These are phyloP conservation scores for Lumbricus terrestris DNA, from an alignment of 2,888 invertebrate genomes.

Conservation along the genomic window DNA sequence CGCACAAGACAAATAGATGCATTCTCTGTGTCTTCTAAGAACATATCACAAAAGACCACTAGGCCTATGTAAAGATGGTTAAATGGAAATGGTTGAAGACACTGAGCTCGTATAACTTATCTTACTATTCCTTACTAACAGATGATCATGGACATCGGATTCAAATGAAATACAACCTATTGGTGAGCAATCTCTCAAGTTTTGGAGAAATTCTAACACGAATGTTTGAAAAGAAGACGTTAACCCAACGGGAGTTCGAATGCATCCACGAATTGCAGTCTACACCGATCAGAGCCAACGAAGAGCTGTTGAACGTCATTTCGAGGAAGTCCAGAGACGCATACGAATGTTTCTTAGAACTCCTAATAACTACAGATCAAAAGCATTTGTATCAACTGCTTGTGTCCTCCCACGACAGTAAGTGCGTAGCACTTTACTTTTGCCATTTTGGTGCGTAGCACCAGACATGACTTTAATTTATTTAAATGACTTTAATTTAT, in stretches of 20 bases:
- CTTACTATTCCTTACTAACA: not conserved
- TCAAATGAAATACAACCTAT: not conserved
- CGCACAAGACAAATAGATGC: no score
- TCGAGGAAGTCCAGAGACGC: not conserved
- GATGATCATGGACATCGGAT: not conserved
- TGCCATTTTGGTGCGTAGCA: no score
- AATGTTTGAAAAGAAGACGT: not conserved
- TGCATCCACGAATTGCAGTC: not conserved
- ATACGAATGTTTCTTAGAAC: not conserved
- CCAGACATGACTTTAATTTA: no score
- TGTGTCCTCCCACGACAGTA: not conserved
- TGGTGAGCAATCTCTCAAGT: not conserved
- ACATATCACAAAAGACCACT: no score
- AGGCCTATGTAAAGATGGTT: no score
- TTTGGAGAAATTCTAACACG: not conserved
- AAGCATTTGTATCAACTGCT: not conserved
- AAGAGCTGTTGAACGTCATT: not conserved
- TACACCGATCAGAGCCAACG: not conserved
- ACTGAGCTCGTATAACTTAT: no score
- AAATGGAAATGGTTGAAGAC: no score
- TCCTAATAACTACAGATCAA: not conserved
- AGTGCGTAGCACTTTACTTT: not conserved
- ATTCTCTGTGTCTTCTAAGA: no score
- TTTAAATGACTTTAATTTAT: no score
- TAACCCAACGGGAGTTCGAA: not conserved